A percentile compares a stretch with the other conserved stretches of the same genome.
Evolutionary conservation across 2,888 invertebrate genomes (phyloP).

Genomic region (Chrysolina americana): DNA sequence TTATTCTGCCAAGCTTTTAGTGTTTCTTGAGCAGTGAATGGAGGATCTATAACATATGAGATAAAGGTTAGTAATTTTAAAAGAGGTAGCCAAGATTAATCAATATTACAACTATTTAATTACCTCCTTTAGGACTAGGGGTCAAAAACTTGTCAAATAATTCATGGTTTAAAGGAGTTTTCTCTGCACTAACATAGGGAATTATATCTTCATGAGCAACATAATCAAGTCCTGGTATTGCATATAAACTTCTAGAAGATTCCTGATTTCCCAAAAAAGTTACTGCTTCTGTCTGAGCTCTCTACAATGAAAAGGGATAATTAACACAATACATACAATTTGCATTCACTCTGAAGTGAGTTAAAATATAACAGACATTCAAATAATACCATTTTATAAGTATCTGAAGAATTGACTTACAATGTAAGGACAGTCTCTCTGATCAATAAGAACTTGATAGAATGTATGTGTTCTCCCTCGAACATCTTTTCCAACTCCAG

Average conservation of each 20-base stretch:
- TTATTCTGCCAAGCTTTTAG: slow-evolving; percentile 96
- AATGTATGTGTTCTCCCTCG: slow-evolving; percentile 94
- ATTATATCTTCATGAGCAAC: slow-evolving; percentile 98
- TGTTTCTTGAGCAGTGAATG: slow-evolving; percentile 90
- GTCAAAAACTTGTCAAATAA: slow-evolving; percentile 95
- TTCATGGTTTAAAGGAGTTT: slow-evolving; percentile 93
- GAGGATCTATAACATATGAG: slow-evolving; percentile 76
- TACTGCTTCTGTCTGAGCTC: slow-evolving; percentile 98
- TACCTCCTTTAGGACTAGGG: slow-evolving; percentile 84
- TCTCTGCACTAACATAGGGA: slow-evolving; percentile 92
- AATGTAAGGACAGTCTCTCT: slow-evolving; percentile 96
- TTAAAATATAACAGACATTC: too few species aligned
- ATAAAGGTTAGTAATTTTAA: too few species aligned
- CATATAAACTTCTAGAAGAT: slow-evolving; percentile 93
- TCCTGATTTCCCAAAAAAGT: slow-evolving; percentile 98
- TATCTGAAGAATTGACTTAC: slow-evolving; percentile 74
- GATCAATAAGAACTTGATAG: slow-evolving; percentile 98
- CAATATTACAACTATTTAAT: background rate
- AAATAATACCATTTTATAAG: background rate
- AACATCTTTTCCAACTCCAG: slow-evolving; percentile 84
- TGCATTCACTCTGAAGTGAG: too few species aligned
- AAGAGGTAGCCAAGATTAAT: slow-evolving; percentile 34
- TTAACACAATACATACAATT: background rate
- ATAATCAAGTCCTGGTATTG: slow-evolving; percentile 97
- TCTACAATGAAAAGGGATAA: slow-evolving; percentile 72